Percentiles rank a stretch among this genome's conserved stretches.
Evolutionary conservation across 2,888 invertebrate genomes (phyloP).

Genomic region (Perizoma affinitatum): DNA sequence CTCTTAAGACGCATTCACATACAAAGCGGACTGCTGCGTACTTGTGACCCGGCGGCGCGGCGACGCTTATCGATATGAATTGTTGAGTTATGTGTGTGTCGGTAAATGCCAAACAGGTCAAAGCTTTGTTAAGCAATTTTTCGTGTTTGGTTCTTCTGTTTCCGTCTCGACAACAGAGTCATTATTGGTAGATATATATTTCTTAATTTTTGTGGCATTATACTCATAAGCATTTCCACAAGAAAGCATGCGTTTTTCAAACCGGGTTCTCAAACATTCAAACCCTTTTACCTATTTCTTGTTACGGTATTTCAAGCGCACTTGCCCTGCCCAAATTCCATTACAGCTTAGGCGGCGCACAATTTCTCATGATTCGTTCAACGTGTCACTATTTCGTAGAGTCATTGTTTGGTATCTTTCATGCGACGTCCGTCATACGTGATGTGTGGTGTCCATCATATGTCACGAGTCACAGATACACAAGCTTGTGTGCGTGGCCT

Average conservation of each 20-base stretch:
- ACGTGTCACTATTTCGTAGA: constrained; percentile 50
- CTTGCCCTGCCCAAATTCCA: constrained; percentile 32
- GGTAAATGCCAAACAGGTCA: too few species aligned
- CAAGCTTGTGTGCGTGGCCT: constrained; percentile 54
- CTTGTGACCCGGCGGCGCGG: background rate
- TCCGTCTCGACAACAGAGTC: too few species aligned
- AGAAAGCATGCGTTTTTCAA: too few species aligned
- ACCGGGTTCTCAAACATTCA: too few species aligned
- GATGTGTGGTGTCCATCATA: constrained; percentile 55
- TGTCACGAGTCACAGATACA: constrained; percentile 67
- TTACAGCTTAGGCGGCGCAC: constrained; percentile 17
- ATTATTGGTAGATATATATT: too few species aligned
- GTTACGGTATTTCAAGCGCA: background rate
- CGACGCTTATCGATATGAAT: too few species aligned
- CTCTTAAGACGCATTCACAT: constrained; percentile 6
- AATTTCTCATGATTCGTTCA: constrained; percentile 36
- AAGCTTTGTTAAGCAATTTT: too few species aligned
- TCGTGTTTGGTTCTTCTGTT: too few species aligned
- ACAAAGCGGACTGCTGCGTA: background rate
- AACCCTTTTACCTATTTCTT: too few species aligned
- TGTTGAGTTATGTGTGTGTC: too few species aligned
- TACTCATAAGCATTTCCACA: too few species aligned
- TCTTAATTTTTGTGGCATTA: too few species aligned
- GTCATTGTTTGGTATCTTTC: constrained; percentile 53
- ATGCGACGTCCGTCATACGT: constrained; percentile 52